phyloP scores from a whole-genome alignment of 2,113 vertebrate species.

The Cyprinodon variegatus region DNA sequence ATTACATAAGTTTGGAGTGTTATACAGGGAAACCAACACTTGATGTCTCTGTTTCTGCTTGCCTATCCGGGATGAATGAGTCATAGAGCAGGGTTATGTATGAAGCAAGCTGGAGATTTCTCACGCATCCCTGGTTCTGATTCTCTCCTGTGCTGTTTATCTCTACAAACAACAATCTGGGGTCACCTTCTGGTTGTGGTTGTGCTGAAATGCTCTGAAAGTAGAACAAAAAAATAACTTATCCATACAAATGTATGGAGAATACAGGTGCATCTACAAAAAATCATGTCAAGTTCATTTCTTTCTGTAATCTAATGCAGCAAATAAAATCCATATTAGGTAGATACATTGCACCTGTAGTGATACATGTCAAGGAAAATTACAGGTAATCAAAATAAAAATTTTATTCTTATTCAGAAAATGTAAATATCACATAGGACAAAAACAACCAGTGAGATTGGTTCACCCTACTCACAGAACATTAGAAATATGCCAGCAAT shows the following conservation, averaged over 20 bases:
- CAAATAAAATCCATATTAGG: not conserved
- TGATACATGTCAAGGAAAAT: too few relatives aligned
- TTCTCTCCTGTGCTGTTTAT: conserved; percentile 33
- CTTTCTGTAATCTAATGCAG: not conserved
- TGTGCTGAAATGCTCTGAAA: not conserved
- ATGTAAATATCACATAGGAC: too few relatives aligned
- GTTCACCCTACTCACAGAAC: too few relatives aligned
- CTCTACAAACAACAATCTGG: conserved; percentile 10
- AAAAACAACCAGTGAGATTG: too few relatives aligned
- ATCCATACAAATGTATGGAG: not conserved
- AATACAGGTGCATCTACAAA: not conserved
- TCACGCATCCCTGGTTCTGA: conserved; percentile 43
- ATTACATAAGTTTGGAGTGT: conserved; percentile 65
- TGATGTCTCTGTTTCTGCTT: conserved; percentile 61
- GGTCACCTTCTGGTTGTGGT: conserved; percentile 2
- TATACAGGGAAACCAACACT: conserved; percentile 43
- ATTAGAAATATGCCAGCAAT: too few relatives aligned
- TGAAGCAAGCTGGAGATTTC: conserved; percentile 33
- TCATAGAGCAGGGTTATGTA: conserved; percentile 51
- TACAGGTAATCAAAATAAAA: too few relatives aligned
- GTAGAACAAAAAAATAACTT: not conserved
- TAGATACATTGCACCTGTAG: not conserved
- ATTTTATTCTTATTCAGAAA: too few relatives aligned
- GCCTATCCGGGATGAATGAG: conserved; percentile 35
- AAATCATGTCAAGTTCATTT: too few relatives aligned